These are phyloP conservation scores for Xiphophorus couchianus DNA, from an alignment of 2,113 vertebrate genomes.

Conservation along the genomic window DNA sequence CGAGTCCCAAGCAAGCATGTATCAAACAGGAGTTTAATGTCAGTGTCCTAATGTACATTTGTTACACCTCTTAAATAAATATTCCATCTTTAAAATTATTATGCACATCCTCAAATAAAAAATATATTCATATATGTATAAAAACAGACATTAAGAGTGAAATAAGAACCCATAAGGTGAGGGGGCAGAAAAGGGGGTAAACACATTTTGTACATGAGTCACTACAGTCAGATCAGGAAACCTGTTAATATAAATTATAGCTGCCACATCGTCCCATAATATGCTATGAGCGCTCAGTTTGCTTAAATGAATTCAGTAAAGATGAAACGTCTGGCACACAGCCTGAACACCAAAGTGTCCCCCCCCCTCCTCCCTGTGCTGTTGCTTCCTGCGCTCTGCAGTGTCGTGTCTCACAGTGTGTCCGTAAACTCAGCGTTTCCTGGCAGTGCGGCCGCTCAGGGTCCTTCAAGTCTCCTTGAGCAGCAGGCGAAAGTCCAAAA, in stretches of 20 bases:
- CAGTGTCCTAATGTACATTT: slow-evolving; percentile 87
- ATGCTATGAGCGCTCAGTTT: slow-evolving; percentile 63
- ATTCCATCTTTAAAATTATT: slow-evolving; percentile 90
- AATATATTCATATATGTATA: slow-evolving; percentile 85
- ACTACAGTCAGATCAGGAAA: slow-evolving; percentile 67
- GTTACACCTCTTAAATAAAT: slow-evolving; percentile 96
- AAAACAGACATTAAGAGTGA: slow-evolving; percentile 76
- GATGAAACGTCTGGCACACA: slow-evolving; percentile 38
- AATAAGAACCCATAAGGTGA: slow-evolving; percentile 54
- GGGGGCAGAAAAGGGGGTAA: background rate
- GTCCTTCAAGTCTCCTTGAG: slow-evolving; percentile 78
- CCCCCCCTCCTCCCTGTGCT: background rate
- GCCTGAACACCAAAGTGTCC: slow-evolving; percentile 26
- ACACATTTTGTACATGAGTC: slow-evolving; percentile 75
- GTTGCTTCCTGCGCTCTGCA: slow-evolving; percentile 7
- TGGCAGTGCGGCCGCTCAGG: slow-evolving; percentile 69
- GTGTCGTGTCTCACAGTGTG: slow-evolving; percentile 38
- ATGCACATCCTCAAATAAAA: slow-evolving; percentile 87
- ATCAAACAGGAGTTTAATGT: slow-evolving; percentile 66
- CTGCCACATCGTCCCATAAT: slow-evolving; percentile 70
- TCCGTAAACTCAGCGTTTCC: slow-evolving; percentile 63
- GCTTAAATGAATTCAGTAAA: slow-evolving; percentile 47
- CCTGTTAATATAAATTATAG: slow-evolving; percentile 71
- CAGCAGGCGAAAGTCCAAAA: slow-evolving; percentile 74
- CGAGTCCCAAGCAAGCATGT: slow-evolving; percentile 19